Evolutionary conservation across 2,888 invertebrate genomes (phyloP), one percentile per base, ranked within the genome.

Genomic region (Plutella xylostella): DNA sequence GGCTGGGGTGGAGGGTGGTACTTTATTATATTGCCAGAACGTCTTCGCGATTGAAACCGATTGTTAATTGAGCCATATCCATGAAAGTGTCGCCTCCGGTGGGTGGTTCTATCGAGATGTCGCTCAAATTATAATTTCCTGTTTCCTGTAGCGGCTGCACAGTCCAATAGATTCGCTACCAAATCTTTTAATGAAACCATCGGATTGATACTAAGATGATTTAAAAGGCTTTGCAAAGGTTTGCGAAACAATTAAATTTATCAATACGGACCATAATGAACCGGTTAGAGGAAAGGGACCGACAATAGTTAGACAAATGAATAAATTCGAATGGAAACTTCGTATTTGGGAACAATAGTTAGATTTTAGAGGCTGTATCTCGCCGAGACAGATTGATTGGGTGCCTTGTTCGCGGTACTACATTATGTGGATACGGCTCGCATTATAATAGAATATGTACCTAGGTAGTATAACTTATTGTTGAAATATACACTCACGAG

Each of bases 61-160:
- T 80, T 82, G 83, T 83, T 82, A 83, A 82, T 83, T 82, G 83
- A 83, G 83, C 77, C 72, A 76, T 83, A 82, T 83, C 83, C 82
- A 77, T 78, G 82, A 80, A 76, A 80, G 78, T 79, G 73, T 74
- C 74, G 76, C 74, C 74, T 71, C 43, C 43, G 33, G 72, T 72
- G 67, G 43, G 35, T 61, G 62, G 63, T 79, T 72, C 78, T 79
- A 80, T 79, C 80, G 77, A 72, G 66, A 73, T 75, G 73, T 70
- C 76, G 76, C 75, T 69, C 69, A 75, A 79, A 80, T 76, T 72
- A 65, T 63, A 56, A 59, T 47, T 45, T 34, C 43, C 41, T 43
- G 42, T 48, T 48, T 44, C 45, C 45, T 43, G 12, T 37, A 15
- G 19, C 18, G 40, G 40, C 7, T 20, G 21, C 17, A 14, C 9